Base-by-base conservation (phyloP, 2,797 vertebrate species). In the Zalophus californianus region DNA sequence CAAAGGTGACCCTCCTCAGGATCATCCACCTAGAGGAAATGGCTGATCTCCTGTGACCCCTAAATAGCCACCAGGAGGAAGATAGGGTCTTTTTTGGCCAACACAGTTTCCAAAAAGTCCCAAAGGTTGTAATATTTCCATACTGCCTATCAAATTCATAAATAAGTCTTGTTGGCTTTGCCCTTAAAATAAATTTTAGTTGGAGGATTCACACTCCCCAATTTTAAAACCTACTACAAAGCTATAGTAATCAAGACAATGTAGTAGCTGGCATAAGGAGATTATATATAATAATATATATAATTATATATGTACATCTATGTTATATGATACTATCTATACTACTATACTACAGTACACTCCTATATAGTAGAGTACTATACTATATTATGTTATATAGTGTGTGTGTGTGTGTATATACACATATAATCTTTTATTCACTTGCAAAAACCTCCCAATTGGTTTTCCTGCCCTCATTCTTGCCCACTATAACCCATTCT, bases 121-220 rank as follows among this genome's bases (percentile, higher is more conserved):
- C 60, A 32, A 79, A 86, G 21, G 21, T 82, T 68, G 7, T 91
- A 52, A 16, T 68, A 66, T 77, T 83, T 83, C 58, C 38, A 44
- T n/a, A 58, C 1, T 68, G 29, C 70, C 25, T 32, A 87, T 68
- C 50, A 44, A 68, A 94, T 29, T 68, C 44, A 44, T 50, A 87
- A 77, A 48, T 41, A 87, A 52, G 38, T 77, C 7, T 52, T 86
- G 0, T 32, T 27, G 62, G 32, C n/a, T 70, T 83, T 52, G 9
- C 66, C 50, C 94, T 91, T 68, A 91, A 91, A 86, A 91, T n/a
- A 73, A 12, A 52, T 83, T 82, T 87, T 87, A 50, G 21, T 86
- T 86, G 48, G 7, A 70, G 18, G 29, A 82, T 3, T 44, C 38
- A 66, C 20, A 48, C 18, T 93, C 48, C 13, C 60, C 20, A 73